These are phyloP conservation scores for Gymnoscelis rufifasciata DNA, from an alignment of 2,888 invertebrate species.

Conservation along the genomic window DNA sequence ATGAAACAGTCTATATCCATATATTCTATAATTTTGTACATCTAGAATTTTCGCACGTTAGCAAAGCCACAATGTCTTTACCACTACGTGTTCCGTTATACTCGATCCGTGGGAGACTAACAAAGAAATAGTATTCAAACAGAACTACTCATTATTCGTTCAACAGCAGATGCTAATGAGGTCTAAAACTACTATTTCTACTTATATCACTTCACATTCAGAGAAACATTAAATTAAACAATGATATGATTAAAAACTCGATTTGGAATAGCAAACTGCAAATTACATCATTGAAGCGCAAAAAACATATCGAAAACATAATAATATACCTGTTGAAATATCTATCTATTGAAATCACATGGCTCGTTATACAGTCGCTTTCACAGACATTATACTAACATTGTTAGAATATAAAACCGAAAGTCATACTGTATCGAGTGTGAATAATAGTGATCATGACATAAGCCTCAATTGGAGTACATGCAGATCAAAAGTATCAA, in stretches of 20 bases:
- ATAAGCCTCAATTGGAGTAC: not conserved
- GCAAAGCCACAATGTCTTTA: slow-evolving; percentile 33
- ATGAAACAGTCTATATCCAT: too few species aligned
- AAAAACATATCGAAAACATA: not conserved
- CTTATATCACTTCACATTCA: slow-evolving; percentile 6
- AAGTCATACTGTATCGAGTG: slow-evolving; percentile 37
- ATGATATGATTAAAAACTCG: slow-evolving; percentile 6
- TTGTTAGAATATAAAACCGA: slow-evolving; percentile 46
- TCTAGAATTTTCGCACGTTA: slow-evolving; percentile 23
- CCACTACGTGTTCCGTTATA: slow-evolving; percentile 59
- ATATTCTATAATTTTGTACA: slow-evolving; percentile 61
- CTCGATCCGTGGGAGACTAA: slow-evolving; percentile 62
- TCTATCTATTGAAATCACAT: slow-evolving; percentile 13
- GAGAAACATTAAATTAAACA: slow-evolving; percentile 1
- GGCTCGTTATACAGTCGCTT: slow-evolving; percentile 14
- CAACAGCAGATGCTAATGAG: slow-evolving; percentile 26
- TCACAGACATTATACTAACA: slow-evolving; percentile 26
- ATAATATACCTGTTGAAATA: not conserved
- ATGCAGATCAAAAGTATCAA: not conserved
- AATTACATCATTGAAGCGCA: not conserved
- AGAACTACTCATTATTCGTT: slow-evolving; percentile 29
- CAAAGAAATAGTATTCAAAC: slow-evolving; percentile 57
- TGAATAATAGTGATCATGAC: slow-evolving; percentile 1
- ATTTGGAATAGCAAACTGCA: not conserved
- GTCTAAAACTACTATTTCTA: slow-evolving; percentile 12